These are phyloP conservation scores for Pagrus major DNA, from an alignment of 2,113 vertebrate species.

Conservation along the genomic window DNA sequence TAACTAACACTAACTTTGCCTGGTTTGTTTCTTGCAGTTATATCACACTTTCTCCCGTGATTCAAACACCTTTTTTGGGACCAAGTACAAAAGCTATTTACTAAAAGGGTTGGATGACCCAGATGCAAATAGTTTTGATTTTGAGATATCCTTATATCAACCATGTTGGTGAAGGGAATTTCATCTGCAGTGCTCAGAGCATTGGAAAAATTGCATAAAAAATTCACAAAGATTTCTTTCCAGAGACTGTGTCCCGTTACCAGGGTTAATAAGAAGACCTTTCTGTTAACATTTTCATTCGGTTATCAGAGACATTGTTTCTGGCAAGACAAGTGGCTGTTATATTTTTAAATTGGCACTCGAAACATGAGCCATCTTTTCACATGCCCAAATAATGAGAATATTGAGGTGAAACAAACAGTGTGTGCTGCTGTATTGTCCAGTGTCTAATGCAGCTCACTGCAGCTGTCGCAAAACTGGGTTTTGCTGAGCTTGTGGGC, in stretches of 20 bases:
- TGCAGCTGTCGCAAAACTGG: constrained; percentile 48
- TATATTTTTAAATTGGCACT: not conserved
- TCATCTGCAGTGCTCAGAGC: not conserved
- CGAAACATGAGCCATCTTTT: constrained; percentile 5
- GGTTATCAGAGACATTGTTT: not conserved
- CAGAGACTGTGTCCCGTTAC: not conserved
- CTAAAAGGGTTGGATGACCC: constrained; percentile 2
- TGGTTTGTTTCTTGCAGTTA: not conserved
- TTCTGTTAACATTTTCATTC: not conserved
- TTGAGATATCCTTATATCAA: not conserved
- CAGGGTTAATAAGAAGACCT: not conserved
- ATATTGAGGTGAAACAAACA: constrained; percentile 16
- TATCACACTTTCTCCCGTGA: not conserved
- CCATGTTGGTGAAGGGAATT: not conserved
- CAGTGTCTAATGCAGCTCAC: constrained; percentile 5
- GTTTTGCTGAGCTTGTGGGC: constrained; percentile 62
- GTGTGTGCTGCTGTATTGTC: not conserved
- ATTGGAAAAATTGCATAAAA: not conserved
- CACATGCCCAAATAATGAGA: not conserved
- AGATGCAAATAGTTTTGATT: not conserved
- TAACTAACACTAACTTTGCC: constrained; percentile 31
- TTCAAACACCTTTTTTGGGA: not conserved
- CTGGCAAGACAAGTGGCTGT: not conserved
- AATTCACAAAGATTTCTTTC: not conserved
- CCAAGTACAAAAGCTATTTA: not conserved